Percentiles rank a stretch among this genome's conserved stretches.
Evolutionary conservation across 2,113 vertebrate genomes (phyloP).

Genomic region (Glaucidium brasilianum): DNA sequence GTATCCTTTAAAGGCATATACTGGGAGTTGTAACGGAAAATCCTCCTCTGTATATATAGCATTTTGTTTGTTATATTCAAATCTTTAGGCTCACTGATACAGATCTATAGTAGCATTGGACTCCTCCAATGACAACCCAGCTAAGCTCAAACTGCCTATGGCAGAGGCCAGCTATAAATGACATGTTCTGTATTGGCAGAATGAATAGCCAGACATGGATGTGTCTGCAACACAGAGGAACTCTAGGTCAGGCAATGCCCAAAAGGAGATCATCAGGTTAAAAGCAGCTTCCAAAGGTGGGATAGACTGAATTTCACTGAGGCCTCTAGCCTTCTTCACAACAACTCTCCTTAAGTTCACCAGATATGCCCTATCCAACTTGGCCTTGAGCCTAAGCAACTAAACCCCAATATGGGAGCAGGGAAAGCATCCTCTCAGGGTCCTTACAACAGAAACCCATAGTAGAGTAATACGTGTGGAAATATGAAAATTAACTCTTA

Average conservation of each 20-base stretch:
- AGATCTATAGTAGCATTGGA: background rate
- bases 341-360: background rate
- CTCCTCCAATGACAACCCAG: background rate
- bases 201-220: background rate
- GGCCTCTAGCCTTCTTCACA: background rate
- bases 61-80: background rate
- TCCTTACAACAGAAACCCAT: background rate
- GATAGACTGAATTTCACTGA: background rate
- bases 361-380: background rate
- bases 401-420: too few species aligned
- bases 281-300: background rate
- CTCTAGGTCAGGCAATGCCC: background rate
- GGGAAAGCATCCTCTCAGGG: background rate
- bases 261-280: background rate
- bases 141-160: background rate
- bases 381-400: background rate
- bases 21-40: background rate
- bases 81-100: background rate
- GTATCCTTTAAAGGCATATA: background rate
- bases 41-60: too few species aligned
- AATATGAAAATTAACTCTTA: background rate
- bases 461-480: background rate
- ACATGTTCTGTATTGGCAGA: background rate
- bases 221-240: background rate
- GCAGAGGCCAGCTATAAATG: background rate